Base-by-base conservation (phyloP, 1,140 invertebrate species). In the Alviniconcha marisindica region DNA sequence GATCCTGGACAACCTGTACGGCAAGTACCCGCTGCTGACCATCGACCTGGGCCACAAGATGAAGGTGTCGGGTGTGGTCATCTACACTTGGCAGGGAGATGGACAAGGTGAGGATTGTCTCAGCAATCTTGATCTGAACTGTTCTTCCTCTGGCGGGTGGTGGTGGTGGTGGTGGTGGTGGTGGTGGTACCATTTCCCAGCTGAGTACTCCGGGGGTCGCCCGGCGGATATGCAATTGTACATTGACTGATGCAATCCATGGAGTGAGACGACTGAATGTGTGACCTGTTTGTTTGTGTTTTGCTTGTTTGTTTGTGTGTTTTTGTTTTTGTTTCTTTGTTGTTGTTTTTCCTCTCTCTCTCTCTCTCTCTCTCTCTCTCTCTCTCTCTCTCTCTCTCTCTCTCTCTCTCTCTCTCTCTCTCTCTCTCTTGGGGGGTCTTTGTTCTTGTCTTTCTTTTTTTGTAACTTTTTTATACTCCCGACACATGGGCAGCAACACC, bases 1-100 rank as follows among this genome's bases (percentile, higher is more conserved):
- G 60, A 93, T 94, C 28, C 88, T 95, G 44, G 94, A 95, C 88
- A 95, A 95, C 89, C 94, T 94, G 81, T 94, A 94, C 87, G 94
- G 94, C 0, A 94, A 94, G 38, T 92, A 93, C 40, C 94, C 94
- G 0, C 92, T 94, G 38, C 94, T 94, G 94, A 95, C 94, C 90
- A 94, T 95, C 10, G 94, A 95, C 86, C 89, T 95, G 42, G 94
- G 94, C 36, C 88, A 88, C 63, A 93, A 92, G 77, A 88, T 84
- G 73, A 88, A 89, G 0, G 90, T 95, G 7, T 88, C 91, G 3
- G 94, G 94, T n/a, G 92, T 94, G 21, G 90, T 94, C 77, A 90
- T 94, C 63, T 89, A 90, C 83, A 94, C 94, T 1, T 95, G 94
- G 94, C 94, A 95, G 83, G 94, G 94, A 18, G 90, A 93, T 77